Base-by-base conservation (phyloP, 2,888 invertebrate species). In the Aethes cnicana region DNA sequence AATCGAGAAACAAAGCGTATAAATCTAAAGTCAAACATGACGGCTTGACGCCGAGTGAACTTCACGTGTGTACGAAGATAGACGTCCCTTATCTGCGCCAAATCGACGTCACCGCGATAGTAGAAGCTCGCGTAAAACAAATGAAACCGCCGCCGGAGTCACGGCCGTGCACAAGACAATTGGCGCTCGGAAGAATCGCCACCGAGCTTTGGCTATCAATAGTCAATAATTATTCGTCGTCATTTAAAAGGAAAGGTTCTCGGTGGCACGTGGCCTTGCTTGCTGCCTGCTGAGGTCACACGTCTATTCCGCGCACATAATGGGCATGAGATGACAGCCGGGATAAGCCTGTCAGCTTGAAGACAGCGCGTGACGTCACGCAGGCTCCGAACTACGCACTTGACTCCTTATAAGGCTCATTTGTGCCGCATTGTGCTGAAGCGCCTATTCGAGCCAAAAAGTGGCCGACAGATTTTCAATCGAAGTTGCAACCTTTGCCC, bases 251-350 rank as follows among this genome's bases (percentile, higher is more conserved):
- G 71, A 80, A 77, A 80, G 77, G 79, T 74, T 68, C 68, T 54
- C 64, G 23, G 66, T 68, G 67, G 62, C 61, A 49, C 54, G 57
- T 61, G 77, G 72, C 84, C 84, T 85, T 76, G 83, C 64, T 53
- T 56, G 54, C 61, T 62, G 66, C 66, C 66, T 66, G 72, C 66
- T 64, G 75, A 81, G 84, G 81, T 72, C 79, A 73, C 70, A 64
- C 69, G 77, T 81, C 82, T 76, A 75, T 77, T 67, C 73, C 64
- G 62, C 59, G 64, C 62, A 67, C 73, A 78, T 80, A 82, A 84
- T 84, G 74, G 80, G 67, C 69, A 66, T 58, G 63, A 79, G 83
- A 85, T 85, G 85, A 84, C 84, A 84, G 82, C 68, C 58, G 54
- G 60, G 84, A 83, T 81, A 83, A 72, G 65, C 59, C 56, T 49